Base-by-base conservation (phyloP, 2,888 invertebrate species). In the Pterostichus niger region DNA sequence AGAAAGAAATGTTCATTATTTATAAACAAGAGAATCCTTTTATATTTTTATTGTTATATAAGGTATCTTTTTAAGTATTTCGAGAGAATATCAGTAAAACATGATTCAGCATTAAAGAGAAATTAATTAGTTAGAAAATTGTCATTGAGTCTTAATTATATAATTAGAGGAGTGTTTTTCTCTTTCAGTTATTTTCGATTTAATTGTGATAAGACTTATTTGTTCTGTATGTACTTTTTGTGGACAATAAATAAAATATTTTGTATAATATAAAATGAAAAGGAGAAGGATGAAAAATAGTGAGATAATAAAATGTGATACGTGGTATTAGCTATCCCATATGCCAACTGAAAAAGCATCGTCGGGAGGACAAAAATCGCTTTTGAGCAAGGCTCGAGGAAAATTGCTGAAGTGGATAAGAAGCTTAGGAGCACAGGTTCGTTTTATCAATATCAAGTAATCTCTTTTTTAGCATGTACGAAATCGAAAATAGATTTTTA, bases 401-500 rank as follows among this genome's bases (percentile, higher is more conserved):
- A 91, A 91, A 87, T 88, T 91, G 83, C 87, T 90, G 83, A 88
- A 88, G 85, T 91, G 91, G 91, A 88, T 91, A 85, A 88, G 90
- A 84, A 87, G 87, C 83, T 86, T 89, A 64, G 86, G 87, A 82
- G 86, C 86, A 71, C 88, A 89, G 89, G 89, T 89, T 82, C 87
- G 88, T 87, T 68, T 75, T 75, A 49, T 44, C 68, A 71, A 71
- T 44, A 71, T n/a, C 56, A 24, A 7, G 24, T 59, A 17, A 59
- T 59, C 59, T 59, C 4, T 31, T 59, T n/a, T 59, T 59, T 59
- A 59, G 11, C 24, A 59, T 17, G 24, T 59, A 17, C 11, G 59
- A 59, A 59, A 24, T 59, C 24, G 24, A 59, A 59, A 59, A 59
- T 59, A 59, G 59, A 59, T 10, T 54, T 49, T 59, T 59, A 31